Conservation (phyloP, 2,797 vertebrate genomes). For the Centropyge bicolor region DNA sequence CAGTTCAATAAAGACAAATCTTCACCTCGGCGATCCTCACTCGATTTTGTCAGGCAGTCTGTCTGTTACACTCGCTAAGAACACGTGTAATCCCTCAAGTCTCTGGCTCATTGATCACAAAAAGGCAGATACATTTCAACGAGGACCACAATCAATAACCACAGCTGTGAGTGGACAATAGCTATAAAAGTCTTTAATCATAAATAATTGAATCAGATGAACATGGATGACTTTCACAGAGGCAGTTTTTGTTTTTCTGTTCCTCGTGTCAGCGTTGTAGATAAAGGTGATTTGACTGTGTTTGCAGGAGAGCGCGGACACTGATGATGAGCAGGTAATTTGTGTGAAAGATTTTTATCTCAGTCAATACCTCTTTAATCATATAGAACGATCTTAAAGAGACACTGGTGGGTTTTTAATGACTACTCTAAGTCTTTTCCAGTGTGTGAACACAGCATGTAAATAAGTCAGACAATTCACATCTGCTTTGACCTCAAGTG, state of each 20-base stretch:
- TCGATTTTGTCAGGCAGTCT: conserved; percentile 46
- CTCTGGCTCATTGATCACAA: conserved; percentile 39
- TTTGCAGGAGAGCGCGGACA: conserved; percentile 7
- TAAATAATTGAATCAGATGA: conserved; percentile 60
- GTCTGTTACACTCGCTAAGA: conserved; percentile 20
- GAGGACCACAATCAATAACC: conserved; percentile 66
- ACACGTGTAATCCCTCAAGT: conserved; percentile 39
- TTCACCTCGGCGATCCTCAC: conserved; percentile 33
- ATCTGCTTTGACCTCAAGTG: conserved; percentile 29
- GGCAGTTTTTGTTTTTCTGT: conserved; percentile 6
- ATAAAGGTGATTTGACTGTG: conserved; percentile 2
- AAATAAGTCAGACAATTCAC: conserved; percentile 34
- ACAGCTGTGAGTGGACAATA: conserved; percentile 49
- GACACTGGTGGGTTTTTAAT: conserved; percentile 20
- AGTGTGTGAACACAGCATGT: conserved; percentile 8
- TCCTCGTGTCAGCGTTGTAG: conserved; percentile 19
- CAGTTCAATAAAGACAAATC: conserved; percentile 60
- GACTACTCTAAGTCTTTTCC: conserved; percentile 1
- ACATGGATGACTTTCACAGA: conserved; percentile 26
- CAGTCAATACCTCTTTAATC: conserved; percentile 28
- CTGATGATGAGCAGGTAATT: neutral
- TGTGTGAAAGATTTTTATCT: conserved; percentile 3
- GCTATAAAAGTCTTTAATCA: conserved; percentile 74
- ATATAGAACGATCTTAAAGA: conserved; percentile 20
- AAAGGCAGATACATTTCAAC: conserved; percentile 47